Conservation (phyloP, 2,888 invertebrate species). For the Didymodactylos carnosus region DNA sequence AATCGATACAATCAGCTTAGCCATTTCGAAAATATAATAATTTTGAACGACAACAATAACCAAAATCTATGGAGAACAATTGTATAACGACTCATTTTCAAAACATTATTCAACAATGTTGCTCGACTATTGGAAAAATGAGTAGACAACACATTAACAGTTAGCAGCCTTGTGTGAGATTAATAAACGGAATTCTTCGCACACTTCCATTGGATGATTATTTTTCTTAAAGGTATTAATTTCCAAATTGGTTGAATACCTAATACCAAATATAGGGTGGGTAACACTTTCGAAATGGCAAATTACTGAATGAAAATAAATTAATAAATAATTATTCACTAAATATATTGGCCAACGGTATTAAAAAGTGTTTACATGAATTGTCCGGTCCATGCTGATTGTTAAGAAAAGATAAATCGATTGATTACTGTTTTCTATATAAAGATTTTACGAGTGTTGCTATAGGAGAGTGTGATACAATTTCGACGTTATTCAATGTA, state of each 20-base stretch:
- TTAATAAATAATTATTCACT: conserved; percentile 39
- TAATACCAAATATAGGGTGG: conserved; percentile 42
- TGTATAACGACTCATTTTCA: no score
- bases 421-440: no score
- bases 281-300: conserved; percentile 40
- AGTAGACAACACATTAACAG: not conserved
- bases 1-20: no score
- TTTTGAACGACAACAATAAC: not conserved
- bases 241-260: conserved; percentile 45
- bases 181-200: not conserved
- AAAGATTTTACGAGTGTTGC: not conserved
- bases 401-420: not conserved
- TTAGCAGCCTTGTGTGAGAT: no score
- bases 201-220: no score
- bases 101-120: not conserved
- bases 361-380: conserved; percentile 43
- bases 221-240: conserved; percentile 42
- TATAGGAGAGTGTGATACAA: not conserved
- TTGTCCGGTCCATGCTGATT: conserved; percentile 16
- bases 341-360: conserved; percentile 43
- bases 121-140: not conserved
- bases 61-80: no score
- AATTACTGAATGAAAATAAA: conserved; percentile 34
- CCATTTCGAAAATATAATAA: not conserved
- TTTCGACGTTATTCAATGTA: not conserved